phyloP scores from a whole-genome alignment of 2,113 vertebrate genomes.

The Theristicus caerulescens region DNA sequence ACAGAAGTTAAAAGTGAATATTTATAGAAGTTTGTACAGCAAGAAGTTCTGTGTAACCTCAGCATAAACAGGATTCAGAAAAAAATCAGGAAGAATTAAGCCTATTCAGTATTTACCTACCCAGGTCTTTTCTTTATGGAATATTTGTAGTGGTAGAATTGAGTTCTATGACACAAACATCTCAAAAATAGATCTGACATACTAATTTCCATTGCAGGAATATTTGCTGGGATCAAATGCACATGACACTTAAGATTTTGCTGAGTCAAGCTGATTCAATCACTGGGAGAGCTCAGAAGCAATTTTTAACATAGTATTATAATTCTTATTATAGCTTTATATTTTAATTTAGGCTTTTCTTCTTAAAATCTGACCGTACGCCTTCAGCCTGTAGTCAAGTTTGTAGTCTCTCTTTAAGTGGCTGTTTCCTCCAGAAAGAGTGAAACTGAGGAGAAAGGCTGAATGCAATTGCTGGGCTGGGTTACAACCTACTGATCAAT shows the following conservation, averaged over 20 bases:
- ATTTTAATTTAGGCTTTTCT: not conserved
- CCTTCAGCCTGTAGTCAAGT: not conserved
- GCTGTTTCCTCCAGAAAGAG: not conserved
- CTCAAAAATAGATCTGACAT: not conserved
- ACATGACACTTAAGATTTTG: not conserved
- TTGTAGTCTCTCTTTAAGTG: not conserved
- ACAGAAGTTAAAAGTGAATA: not conserved
- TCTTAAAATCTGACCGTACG: not conserved
- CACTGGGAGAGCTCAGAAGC: not conserved
- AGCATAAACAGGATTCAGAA: not conserved
- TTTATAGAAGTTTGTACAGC: not conserved
- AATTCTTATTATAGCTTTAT: not conserved
- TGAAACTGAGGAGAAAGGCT: not conserved
- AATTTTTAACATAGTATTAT: not conserved
- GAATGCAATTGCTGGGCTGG: not conserved
- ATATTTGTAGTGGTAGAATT: not conserved
- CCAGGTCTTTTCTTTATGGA: not conserved
- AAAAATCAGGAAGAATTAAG: not conserved
- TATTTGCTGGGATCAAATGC: not conserved
- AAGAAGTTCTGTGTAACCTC: not conserved
- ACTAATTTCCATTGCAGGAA: not conserved
- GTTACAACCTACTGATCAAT: not conserved
- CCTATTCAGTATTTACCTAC: not conserved
- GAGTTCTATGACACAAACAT: not conserved
- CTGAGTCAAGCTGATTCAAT: not conserved